A percentile compares a stretch with the other conserved stretches of the same genome.
phyloP scores from a whole-genome alignment of 2,113 vertebrate genomes.

The Psophia crepitans region DNA sequence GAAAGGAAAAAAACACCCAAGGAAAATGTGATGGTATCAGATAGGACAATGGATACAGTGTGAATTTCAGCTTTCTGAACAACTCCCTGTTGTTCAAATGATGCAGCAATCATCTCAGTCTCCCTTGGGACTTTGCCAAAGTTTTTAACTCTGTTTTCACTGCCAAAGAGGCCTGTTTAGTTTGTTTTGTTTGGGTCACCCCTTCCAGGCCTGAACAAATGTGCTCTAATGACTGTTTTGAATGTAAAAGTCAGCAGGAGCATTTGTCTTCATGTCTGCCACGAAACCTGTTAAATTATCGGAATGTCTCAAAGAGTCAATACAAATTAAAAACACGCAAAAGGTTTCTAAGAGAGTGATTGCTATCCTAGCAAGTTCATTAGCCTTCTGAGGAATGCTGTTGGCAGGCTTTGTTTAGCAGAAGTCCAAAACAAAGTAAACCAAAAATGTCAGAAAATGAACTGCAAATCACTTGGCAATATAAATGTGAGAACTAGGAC shows the following conservation, averaged over 20 bases:
- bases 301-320: background rate
- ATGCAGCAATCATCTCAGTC: background rate
- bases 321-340: constrained; percentile 53
- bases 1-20: background rate
- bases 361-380: constrained; percentile 54
- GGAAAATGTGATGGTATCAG: background rate
- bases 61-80: background rate
- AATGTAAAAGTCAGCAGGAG: constrained; percentile 19
- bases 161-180: background rate
- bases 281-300: constrained; percentile 33
- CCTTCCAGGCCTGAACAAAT: constrained; percentile 5
- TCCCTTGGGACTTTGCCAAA: background rate
- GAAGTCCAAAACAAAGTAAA: constrained; percentile 54
- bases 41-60: background rate
- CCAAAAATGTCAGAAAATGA: constrained; percentile 57
- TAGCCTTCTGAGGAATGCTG: constrained; percentile 52
- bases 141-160: background rate
- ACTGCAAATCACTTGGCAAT: constrained; percentile 55
- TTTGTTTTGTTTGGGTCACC: background rate
- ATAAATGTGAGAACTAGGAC: constrained; percentile 5
- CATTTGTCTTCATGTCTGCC: constrained; percentile 46
- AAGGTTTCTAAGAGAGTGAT: constrained; percentile 41
- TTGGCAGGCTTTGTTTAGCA: constrained; percentile 49
- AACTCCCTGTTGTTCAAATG: background rate
- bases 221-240: background rate